Conservation (phyloP, 2,797 vertebrate genomes). For the Acanthurus tractus region DNA sequence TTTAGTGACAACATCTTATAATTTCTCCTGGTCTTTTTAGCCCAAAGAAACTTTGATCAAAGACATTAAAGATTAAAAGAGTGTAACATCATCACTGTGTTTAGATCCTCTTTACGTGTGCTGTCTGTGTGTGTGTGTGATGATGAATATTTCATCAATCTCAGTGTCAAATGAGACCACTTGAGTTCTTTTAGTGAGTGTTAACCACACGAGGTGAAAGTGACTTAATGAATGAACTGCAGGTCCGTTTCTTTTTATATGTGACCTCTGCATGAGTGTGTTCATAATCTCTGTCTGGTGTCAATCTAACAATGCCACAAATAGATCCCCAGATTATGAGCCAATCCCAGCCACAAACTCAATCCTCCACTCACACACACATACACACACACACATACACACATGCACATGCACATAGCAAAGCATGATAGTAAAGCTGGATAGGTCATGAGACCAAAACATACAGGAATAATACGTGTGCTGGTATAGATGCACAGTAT, state of each 20-base stretch:
- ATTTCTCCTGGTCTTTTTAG: not conserved
- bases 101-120: conserved; percentile 4
- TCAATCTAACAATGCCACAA: conserved; percentile 56
- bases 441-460: conserved; percentile 21
- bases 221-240: conserved; percentile 45
- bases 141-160: conserved; percentile 67
- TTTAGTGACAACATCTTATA: not conserved
- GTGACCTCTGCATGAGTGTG: conserved; percentile 17
- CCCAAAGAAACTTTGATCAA: not conserved
- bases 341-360: conserved; percentile 51
- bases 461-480: conserved; percentile 20
- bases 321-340: conserved; percentile 71
- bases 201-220: conserved; percentile 33
- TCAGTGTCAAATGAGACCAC: conserved; percentile 50
- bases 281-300: conserved; percentile 53
- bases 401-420: conserved; percentile 25
- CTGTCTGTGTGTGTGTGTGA: conserved; percentile 6
- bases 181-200: conserved; percentile 14
- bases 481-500: not conserved
- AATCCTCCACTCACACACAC: conserved; percentile 16
- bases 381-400: conserved; percentile 10
- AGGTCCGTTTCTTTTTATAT: conserved; percentile 29
- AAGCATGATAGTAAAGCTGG: conserved; percentile 27
- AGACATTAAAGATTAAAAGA: conserved; percentile 7
- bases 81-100: conserved; percentile 10